A percentile compares a stretch with the other conserved stretches of the same genome.
These are phyloP conservation scores for Scolanthus callimorphus DNA, from an alignment of 92 coral and sea anemone species.

Conservation along the genomic window DNA sequence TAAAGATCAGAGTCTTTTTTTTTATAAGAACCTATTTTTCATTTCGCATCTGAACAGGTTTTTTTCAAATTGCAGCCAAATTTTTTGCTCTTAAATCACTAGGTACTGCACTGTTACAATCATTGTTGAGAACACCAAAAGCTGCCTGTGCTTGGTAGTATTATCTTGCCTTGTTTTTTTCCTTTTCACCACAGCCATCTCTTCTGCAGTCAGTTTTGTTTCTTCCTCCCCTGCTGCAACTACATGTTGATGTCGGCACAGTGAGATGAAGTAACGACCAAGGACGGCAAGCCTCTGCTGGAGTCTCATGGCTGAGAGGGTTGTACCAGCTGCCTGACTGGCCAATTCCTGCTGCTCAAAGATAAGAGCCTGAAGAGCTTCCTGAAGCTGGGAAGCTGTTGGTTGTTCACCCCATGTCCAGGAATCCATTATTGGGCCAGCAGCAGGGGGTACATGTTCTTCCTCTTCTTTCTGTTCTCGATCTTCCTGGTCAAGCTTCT, in stretches of 20 bases:
- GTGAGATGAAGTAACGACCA: slow-evolving; percentile 85
- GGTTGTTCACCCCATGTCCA: slow-evolving; percentile 99
- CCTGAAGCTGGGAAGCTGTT: slow-evolving; percentile 58
- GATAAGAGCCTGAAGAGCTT: slow-evolving; percentile 88
- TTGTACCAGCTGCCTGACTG: slow-evolving; percentile 92
- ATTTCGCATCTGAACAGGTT: too few relatives aligned
- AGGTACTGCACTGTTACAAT: too few relatives aligned
- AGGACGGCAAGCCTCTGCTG: slow-evolving; percentile 89
- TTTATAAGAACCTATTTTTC: too few relatives aligned
- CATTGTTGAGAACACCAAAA: too few relatives aligned
- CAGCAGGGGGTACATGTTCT: slow-evolving; percentile 57
- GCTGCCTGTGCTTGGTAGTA: too few relatives aligned
- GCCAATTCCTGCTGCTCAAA: slow-evolving; percentile 88
- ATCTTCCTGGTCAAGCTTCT: slow-evolving; percentile 86
- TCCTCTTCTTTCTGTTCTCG: slow-evolving; percentile 84
- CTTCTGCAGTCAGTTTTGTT: slow-evolving; percentile 5
- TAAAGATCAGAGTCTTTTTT: too few relatives aligned
- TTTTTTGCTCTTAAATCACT: too few relatives aligned
- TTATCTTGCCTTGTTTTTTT: slow-evolving; percentile 22
- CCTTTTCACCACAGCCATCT: slow-evolving; percentile 3
- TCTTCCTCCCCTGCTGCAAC: slow-evolving; percentile 14
- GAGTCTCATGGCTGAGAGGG: slow-evolving; percentile 88
- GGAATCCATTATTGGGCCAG: slow-evolving; percentile 82
- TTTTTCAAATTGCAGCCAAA: too few relatives aligned
- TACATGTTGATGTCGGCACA: slow-evolving; percentile 41